A percentile compares a stretch with the other conserved stretches of the same genome.
Evolutionary conservation across 2,797 vertebrate genomes (phyloP).

Genomic region (Cercopithecus mitis): DNA sequence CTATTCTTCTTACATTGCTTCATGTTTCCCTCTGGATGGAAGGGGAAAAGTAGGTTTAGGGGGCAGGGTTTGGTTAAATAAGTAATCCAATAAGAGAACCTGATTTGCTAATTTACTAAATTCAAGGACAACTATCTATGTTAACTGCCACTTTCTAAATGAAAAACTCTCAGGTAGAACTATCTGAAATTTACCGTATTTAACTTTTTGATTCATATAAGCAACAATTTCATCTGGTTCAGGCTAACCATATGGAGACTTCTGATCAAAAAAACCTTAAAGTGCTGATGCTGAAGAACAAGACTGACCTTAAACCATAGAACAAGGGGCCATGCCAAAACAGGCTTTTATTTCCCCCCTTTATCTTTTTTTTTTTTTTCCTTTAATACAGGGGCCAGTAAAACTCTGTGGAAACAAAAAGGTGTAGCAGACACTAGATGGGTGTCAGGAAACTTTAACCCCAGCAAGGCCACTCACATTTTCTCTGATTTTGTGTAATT

Average conservation of each 20-base stretch:
- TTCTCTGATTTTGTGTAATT: not conserved
- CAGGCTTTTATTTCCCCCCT: not conserved
- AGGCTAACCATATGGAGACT: not conserved
- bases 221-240: not conserved
- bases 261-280: not conserved
- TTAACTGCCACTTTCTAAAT: not conserved
- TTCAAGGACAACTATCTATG: not conserved
- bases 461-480: not conserved
- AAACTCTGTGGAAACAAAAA: not conserved
- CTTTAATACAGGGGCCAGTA: not conserved
- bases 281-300: not conserved
- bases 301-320: not conserved
- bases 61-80: not conserved
- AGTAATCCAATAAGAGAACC: not conserved
- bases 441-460: not conserved
- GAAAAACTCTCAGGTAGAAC: not conserved
- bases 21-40: not conserved
- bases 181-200: not conserved
- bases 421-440: not conserved
- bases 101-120: constrained; percentile 3
- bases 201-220: not conserved
- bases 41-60: not conserved
- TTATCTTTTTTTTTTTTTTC: not conserved
- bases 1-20: not conserved
- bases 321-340: not conserved